Conservation (phyloP, 2,113 vertebrate species). For the Progne subis region DNA sequence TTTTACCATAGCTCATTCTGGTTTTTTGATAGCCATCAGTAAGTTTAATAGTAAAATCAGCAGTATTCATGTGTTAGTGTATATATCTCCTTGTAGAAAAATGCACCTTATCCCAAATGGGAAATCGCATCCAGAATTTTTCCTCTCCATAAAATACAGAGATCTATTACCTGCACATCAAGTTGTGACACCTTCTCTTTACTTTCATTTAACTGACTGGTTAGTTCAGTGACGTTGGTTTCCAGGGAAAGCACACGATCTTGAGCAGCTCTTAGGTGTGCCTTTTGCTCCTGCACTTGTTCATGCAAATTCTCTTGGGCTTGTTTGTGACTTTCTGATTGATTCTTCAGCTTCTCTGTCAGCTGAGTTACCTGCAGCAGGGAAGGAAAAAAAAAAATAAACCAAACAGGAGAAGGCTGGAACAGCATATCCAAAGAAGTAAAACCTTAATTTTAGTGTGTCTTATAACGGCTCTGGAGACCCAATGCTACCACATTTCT, state of each 20-base stretch:
- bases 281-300: slow-evolving; percentile 96
- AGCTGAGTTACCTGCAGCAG: slow-evolving; percentile 86
- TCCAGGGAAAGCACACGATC: slow-evolving; percentile 90
- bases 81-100: background rate
- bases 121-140: background rate
- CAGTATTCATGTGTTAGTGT: background rate
- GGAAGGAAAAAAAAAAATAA: background rate
- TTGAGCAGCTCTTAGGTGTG: slow-evolving; percentile 86
- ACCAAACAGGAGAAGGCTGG: background rate
- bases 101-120: background rate
- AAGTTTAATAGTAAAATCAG: background rate
- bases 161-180: slow-evolving; percentile 87
- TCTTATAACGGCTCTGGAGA: background rate
- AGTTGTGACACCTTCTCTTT: slow-evolving; percentile 92
- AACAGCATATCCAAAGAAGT: background rate
- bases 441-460: background rate
- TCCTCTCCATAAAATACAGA: background rate
- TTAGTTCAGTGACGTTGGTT: slow-evolving; percentile 83
- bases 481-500: background rate
- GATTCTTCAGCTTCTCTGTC: slow-evolving; percentile 95
- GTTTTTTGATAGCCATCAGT: background rate
- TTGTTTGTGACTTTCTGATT: slow-evolving; percentile 97
- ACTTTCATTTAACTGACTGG: slow-evolving; percentile 86
- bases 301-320: slow-evolving; percentile 96
- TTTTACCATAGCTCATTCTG: background rate